Evolutionary conservation across 2,888 invertebrate species (phyloP).

Genomic region (Pandemis corylana): DNA sequence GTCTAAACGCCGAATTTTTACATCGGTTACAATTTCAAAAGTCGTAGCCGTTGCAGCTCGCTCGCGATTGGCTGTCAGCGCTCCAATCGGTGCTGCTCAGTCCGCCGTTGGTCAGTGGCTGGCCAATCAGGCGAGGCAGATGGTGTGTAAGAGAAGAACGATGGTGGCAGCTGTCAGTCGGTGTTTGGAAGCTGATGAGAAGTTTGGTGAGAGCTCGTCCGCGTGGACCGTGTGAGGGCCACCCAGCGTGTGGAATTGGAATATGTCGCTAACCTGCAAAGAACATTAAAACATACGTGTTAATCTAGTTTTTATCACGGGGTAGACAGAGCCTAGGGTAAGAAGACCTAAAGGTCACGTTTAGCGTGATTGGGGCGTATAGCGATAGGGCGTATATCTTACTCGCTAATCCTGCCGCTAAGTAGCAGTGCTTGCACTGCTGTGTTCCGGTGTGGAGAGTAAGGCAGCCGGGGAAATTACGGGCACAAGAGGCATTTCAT

Average conservation of each 20-base stretch:
- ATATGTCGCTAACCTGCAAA: conserved; percentile 88
- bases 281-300: not conserved
- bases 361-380: no score
- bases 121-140: conserved; percentile 53
- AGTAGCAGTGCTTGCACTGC: no score
- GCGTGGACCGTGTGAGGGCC: conserved; percentile 81
- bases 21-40: conserved; percentile 40
- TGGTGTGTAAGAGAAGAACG: conserved; percentile 60
- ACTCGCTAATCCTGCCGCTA: no score
- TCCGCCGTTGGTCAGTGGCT: conserved; percentile 48
- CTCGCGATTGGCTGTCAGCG: not conserved
- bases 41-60: conserved; percentile 17
- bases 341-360: no score
- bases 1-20: conserved; percentile 23
- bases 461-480: no score
- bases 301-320: not conserved
- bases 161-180: conserved; percentile 49
- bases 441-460: no score
- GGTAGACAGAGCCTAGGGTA: no score
- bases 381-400: no score
- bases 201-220: conserved; percentile 75
- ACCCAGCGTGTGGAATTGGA: conserved; percentile 89
- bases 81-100: not conserved
- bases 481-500: no score
- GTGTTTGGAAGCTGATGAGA: conserved; percentile 57